Conservation (phyloP, 2,888 invertebrate species). For the Perithous albicinctus region DNA sequence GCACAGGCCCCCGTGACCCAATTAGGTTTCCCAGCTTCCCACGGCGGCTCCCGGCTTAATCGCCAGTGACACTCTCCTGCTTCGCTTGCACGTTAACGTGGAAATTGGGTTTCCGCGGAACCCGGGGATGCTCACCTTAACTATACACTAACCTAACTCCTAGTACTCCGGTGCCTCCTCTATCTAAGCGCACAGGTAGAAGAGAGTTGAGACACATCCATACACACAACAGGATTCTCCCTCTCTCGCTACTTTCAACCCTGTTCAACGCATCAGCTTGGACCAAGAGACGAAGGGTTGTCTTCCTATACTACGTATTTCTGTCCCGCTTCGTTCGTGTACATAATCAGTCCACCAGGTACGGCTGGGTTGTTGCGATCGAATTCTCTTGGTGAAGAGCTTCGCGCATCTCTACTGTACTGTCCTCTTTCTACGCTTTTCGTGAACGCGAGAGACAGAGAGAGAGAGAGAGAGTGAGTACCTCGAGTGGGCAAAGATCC, state of each 20-base stretch:
- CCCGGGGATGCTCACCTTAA: slow-evolving; percentile 17
- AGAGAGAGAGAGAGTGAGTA: too few species aligned
- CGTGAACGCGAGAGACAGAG: not conserved
- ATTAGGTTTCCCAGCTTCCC: slow-evolving; percentile 75
- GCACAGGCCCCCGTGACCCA: slow-evolving; percentile 76
- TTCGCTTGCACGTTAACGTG: slow-evolving; percentile 66
- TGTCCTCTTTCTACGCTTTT: not conserved
- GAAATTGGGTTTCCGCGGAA: slow-evolving; percentile 68
- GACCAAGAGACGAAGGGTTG: slow-evolving; percentile 18
- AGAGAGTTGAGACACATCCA: not conserved
- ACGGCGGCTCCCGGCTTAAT: slow-evolving; percentile 70
- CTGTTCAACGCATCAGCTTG: slow-evolving; percentile 21
- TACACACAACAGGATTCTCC: too few species aligned
- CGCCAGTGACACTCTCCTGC: slow-evolving; percentile 70
- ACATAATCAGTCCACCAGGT: not conserved
- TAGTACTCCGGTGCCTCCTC: not conserved
- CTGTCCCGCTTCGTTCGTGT: not conserved
- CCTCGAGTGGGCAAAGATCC: not conserved
- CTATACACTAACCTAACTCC: not conserved
- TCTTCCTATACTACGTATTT: not conserved
- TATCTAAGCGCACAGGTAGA: not conserved
- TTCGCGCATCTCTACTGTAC: not conserved
- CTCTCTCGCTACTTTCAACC: not conserved
- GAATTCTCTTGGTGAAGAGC: slow-evolving; percentile 34
- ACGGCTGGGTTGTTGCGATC: slow-evolving; percentile 5